These are phyloP conservation scores for Drosophila flavopinicola DNA, from an alignment of 2,888 invertebrate species.

Conservation along the genomic window DNA sequence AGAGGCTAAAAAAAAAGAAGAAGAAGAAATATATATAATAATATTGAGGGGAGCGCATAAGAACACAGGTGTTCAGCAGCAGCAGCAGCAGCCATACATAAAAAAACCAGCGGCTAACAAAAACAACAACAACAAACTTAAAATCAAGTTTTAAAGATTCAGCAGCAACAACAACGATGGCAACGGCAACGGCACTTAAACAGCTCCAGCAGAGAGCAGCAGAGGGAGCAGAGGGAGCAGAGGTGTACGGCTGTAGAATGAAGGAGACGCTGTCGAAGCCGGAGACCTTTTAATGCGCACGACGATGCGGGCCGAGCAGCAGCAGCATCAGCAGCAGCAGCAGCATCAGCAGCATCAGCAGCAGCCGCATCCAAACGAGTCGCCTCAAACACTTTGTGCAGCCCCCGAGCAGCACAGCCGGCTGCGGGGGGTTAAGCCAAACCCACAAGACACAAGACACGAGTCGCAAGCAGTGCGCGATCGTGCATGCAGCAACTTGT, in stretches of 20 bases:
- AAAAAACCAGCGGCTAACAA: conserved; percentile 53
- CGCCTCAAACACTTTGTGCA: conserved; percentile 44
- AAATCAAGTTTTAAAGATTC: conserved; percentile 80
- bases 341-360: conserved; percentile 21
- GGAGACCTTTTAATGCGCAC: conserved; percentile 76
- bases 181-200: conserved; percentile 63
- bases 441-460: conserved; percentile 61
- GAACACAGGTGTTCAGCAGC: conserved; percentile 78
- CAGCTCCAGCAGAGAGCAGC: conserved; percentile 52
- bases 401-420: conserved; percentile 36
- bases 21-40: conserved; percentile 53
- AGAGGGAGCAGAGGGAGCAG: not conserved
- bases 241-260: too few species aligned
- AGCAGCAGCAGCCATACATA: conserved; percentile 62
- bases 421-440: conserved; percentile 53
- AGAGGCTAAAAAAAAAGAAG: conserved; percentile 58
- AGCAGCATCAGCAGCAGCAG: conserved; percentile 27
- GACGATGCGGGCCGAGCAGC: conserved; percentile 65
- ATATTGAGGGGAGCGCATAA: conserved; percentile 59
- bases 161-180: conserved; percentile 48
- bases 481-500: conserved; percentile 78
- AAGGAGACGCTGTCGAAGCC: conserved; percentile 25
- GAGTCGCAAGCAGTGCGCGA: conserved; percentile 57
- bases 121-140: conserved; percentile 59
- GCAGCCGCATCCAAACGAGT: conserved; percentile 63